Evolutionary conservation across 2,888 invertebrate genomes (phyloP), one percentile per base, ranked within the genome.

Genomic region (Scaptomyza polygonia): DNA sequence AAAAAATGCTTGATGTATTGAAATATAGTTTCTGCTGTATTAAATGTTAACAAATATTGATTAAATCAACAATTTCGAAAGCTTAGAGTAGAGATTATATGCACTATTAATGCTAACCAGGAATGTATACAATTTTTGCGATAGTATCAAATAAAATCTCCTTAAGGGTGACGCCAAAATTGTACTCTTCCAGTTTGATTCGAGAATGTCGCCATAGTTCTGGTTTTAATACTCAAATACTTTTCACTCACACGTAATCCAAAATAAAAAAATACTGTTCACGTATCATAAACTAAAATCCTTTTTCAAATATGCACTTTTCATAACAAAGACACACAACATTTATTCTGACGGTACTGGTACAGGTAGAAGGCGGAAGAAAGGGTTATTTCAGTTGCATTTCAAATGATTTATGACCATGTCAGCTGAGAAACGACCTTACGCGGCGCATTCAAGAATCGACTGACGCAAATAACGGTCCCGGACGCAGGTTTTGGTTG

Each of bases 401-500:
- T 49, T 52, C 11, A 7, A 42, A 42, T 77, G 76, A 88, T 85
- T 85, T 87, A 87, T 79, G 79, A 11, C 29, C 43, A 27, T 48
- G 54, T 48, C 56, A 65, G 48, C 45, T 53, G n/a, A n/a, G n/a
- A n/a, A n/a, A n/a, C n/a, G n/a, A n/a, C n/a, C n/a, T n/a, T n/a
- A n/a, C n/a, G n/a, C n/a, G n/a, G n/a, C n/a, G n/a, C n/a, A n/a
- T n/a, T n/a, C 48, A 52, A 56, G 55, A 61, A 55, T 40, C 21
- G 39, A 61, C 59, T 83, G 86, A 85, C 69, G 84, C 67, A 87
- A 84, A 85, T 72, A 49, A 36, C 53, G 72, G 47, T 49, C 68
- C 34, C 44, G 29, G 6, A 14, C 40, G 42, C 21, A 36, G 52
- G 12, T 27, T 36, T 40, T 45, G 54, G 30, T 16, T 36, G 30